Evolutionary conservation across 2,113 vertebrate genomes (phyloP).

Genomic region (Mixornis gularis): DNA sequence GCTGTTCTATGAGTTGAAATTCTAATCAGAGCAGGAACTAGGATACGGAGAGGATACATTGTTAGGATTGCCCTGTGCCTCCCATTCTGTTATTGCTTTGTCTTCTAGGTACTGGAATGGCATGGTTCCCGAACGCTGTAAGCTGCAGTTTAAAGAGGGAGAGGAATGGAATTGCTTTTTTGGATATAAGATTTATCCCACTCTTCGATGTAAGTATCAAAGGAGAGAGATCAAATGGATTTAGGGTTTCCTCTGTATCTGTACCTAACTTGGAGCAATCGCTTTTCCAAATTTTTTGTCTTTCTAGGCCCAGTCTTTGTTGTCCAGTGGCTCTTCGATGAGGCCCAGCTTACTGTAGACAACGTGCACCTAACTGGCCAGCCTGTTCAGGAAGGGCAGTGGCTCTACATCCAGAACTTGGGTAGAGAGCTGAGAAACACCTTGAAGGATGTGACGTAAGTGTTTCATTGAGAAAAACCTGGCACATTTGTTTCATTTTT

Average conservation of each 20-base stretch:
- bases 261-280: neutral
- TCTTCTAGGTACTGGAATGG: conserved; percentile 89
- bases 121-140: conserved; percentile 88
- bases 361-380: conserved; percentile 95
- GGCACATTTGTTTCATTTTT: neutral
- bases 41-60: neutral
- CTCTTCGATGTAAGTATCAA: conserved; percentile 85
- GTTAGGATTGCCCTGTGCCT: neutral
- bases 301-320: conserved; percentile 89
- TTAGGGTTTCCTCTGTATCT: neutral
- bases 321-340: conserved; percentile 97
- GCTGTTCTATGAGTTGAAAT: neutral
- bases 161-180: conserved; percentile 99
- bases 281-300: neutral
- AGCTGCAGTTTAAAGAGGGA: conserved; percentile 82
- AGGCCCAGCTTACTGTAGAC: conserved; percentile 94
- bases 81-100: neutral
- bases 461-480: neutral
- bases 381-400: conserved; percentile 93
- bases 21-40: neutral
- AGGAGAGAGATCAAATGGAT: neutral
- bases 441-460: conserved; percentile 93
- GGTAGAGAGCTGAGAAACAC: conserved; percentile 91
- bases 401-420: conserved; percentile 96
- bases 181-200: conserved; percentile 94